phyloP scores from a whole-genome alignment of 1,140 invertebrate species.

The Camponotus pennsylvanicus region DNA sequence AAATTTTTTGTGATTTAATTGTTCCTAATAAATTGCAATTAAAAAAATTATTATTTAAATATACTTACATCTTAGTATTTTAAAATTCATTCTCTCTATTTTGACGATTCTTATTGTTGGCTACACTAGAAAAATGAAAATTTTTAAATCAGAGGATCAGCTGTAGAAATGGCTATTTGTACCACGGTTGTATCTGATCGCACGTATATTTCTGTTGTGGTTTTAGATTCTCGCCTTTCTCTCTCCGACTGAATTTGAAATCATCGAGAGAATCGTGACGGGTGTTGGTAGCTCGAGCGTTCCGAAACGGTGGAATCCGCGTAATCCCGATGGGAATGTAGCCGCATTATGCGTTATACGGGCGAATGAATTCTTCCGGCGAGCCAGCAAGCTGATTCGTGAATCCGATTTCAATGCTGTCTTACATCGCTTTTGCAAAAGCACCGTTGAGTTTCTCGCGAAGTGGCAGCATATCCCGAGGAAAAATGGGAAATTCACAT shows the following conservation, averaged over 20 bases:
- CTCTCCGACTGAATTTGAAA: constrained; percentile 7
- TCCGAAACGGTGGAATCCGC: constrained; percentile 32
- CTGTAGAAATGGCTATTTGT: neutral
- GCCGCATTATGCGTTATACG: constrained; percentile 41
- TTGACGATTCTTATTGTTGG: neutral
- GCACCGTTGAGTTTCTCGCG: neutral
- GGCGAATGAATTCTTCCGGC: constrained; percentile 48
- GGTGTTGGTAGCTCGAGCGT: constrained; percentile 17
- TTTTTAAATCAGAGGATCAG: constrained; percentile 12
- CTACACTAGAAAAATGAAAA: neutral
- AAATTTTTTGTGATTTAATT: neutral
- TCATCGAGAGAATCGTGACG: constrained; percentile 23
- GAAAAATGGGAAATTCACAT: constrained; percentile 1
- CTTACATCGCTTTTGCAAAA: constrained; percentile 13
- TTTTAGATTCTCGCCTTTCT: constrained; percentile 17
- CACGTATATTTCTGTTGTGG: neutral
- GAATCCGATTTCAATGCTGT: constrained; percentile 40
- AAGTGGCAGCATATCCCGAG: neutral
- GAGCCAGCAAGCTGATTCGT: constrained; percentile 26
- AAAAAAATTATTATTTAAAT: neutral
- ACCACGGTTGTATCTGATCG: neutral
- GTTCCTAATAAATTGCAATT: constrained; percentile 1
- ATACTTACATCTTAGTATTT: neutral
- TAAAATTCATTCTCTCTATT: neutral
- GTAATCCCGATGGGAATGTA: constrained; percentile 52